Percentiles rank a stretch among this genome's conserved stretches.
These are phyloP conservation scores for Homarus gammarus DNA, from an alignment of 2,888 invertebrate genomes.

Conservation along the genomic window DNA sequence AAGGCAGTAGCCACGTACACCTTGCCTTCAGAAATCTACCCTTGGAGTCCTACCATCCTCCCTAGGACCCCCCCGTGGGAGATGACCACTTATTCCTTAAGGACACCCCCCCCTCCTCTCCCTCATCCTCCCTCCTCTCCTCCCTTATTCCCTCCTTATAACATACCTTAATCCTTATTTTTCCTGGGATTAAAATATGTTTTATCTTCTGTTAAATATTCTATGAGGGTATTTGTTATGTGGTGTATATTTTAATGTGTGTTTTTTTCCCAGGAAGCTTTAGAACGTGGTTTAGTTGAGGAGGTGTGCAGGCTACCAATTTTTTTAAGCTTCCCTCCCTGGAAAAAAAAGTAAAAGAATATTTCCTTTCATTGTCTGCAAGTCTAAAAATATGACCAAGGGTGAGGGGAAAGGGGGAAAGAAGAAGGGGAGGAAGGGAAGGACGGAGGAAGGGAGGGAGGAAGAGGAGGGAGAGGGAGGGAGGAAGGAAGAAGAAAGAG, in stretches of 20 bases:
- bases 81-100: background rate
- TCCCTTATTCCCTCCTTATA: too few relatives aligned
- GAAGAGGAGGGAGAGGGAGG: background rate
- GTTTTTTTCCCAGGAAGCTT: too few relatives aligned
- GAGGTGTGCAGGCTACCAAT: too few relatives aligned
- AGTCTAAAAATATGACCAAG: constrained; percentile 50
- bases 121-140: background rate
- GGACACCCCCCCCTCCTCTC: background rate
- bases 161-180: too few relatives aligned
- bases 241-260: too few relatives aligned
- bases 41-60: constrained; percentile 16
- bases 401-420: constrained; percentile 37
- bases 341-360: constrained; percentile 32
- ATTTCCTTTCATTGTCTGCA: constrained; percentile 53
- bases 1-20: constrained; percentile 46
- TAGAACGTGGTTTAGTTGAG: too few relatives aligned
- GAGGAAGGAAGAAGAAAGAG: background rate
- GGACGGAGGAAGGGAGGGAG: constrained; percentile 1
- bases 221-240: too few relatives aligned
- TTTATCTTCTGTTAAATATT: too few relatives aligned
- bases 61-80: constrained; percentile 3
- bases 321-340: too few relatives aligned
- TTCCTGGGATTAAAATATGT: too few relatives aligned
- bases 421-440: constrained; percentile 16
- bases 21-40: constrained; percentile 30